A percentile compares a stretch with the other conserved stretches of the same genome.
Evolutionary conservation across 2,888 invertebrate genomes (phyloP).

Genomic region (Luffia ferchaultella): DNA sequence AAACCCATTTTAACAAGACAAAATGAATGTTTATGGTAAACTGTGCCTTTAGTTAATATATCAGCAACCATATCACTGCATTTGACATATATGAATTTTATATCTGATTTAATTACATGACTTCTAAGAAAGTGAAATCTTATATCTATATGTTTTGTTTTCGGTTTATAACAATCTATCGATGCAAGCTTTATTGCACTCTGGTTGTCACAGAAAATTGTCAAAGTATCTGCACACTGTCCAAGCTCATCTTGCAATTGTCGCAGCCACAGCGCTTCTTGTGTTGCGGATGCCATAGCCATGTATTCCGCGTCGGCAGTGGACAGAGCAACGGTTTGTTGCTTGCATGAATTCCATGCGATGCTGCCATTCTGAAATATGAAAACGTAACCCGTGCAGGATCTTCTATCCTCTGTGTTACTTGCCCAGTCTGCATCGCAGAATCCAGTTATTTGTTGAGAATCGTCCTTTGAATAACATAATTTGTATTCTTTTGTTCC

Average conservation of each 20-base stretch:
- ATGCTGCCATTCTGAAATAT: not conserved
- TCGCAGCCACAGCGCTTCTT: not conserved
- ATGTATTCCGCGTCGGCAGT: not conserved
- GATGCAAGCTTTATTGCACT: not conserved
- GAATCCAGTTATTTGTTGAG: conserved; percentile 1
- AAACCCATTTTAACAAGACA: not conserved
- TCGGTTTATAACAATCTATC: not conserved
- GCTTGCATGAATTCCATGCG: not conserved
- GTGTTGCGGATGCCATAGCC: not conserved
- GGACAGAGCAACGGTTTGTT: conserved; percentile 4
- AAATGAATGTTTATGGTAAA: not conserved
- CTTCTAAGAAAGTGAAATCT: not conserved
- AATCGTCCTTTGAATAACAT: not conserved
- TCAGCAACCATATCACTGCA: not conserved
- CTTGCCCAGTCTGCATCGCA: conserved; percentile 6
- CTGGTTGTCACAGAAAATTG: not conserved
- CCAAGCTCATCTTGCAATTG: not conserved
- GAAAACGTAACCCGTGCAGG: conserved; percentile 5
- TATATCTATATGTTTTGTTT: not conserved
- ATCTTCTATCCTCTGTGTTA: conserved; percentile 1
- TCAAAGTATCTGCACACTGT: not conserved
- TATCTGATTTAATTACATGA: not conserved
- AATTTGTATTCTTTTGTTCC: conserved; percentile 11
- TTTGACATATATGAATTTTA: not conserved
- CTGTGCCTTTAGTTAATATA: not conserved